Conservation (phyloP, 2,888 invertebrate genomes). For the Erpobdella octoculata region DNA sequence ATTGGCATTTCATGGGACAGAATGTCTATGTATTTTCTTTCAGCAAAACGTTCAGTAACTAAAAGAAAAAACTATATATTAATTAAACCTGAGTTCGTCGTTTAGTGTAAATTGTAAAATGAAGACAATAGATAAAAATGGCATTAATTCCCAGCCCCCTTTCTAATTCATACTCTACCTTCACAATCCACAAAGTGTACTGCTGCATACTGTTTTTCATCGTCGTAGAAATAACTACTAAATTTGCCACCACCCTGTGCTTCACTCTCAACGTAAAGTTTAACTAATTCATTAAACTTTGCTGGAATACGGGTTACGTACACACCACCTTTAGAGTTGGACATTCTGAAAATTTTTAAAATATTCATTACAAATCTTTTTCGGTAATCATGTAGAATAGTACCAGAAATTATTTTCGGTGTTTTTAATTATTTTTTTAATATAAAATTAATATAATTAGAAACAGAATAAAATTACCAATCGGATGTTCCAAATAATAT, state of each 20-base stretch:
- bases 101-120: not conserved
- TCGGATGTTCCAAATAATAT: too few relatives aligned
- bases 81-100: not conserved
- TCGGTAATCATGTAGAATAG: too few relatives aligned
- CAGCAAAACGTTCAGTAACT: not conserved
- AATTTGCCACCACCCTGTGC: not conserved
- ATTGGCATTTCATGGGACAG: constrained; percentile 7
- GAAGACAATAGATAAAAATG: not conserved
- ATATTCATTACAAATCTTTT: too few relatives aligned
- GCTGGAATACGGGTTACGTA: not conserved
- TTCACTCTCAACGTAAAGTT: not conserved
- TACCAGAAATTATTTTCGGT: too few relatives aligned
- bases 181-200: not conserved
- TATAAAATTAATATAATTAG: too few relatives aligned
- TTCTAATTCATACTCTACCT: not conserved
- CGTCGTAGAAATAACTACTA: not conserved
- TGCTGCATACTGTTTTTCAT: not conserved
- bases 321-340: too few relatives aligned
- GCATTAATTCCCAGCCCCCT: too few relatives aligned
- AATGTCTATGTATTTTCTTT: not conserved
- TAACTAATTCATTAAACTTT: not conserved
- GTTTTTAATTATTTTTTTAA: too few relatives aligned
- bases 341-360: too few relatives aligned
- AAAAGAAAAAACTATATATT: not conserved
- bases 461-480: too few relatives aligned